phyloP scores from a whole-genome alignment of 2,113 vertebrate species.

The Orientallactaga bullata region DNA sequence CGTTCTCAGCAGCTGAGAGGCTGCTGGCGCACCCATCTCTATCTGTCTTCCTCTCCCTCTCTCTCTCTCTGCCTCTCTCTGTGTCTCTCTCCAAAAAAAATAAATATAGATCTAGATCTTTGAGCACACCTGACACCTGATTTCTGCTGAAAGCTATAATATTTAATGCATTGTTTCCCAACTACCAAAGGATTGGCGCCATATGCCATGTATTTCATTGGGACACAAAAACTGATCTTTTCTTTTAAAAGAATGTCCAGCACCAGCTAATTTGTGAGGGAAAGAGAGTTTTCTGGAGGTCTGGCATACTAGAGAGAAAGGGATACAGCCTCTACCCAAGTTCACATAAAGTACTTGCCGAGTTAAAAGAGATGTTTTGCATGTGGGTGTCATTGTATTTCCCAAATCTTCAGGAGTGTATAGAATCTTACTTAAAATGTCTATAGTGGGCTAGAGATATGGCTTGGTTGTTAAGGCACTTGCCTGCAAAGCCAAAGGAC shows the following conservation, averaged over 20 bases:
- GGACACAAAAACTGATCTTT: not conserved
- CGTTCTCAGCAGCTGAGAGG: too few species aligned
- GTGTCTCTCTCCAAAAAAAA: too few species aligned
- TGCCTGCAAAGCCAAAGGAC: too few species aligned
- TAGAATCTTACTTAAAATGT: not conserved
- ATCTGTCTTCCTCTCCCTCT: too few species aligned
- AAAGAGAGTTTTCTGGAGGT: not conserved
- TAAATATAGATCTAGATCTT: not conserved
- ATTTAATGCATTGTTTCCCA: not conserved
- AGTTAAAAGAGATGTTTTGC: not conserved
- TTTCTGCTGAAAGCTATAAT: not conserved
- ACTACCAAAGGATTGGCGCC: not conserved
- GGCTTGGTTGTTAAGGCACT: too few species aligned
- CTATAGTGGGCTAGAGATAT: not conserved
- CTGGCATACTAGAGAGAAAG: not conserved
- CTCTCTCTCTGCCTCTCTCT: too few species aligned
- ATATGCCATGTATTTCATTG: not conserved
- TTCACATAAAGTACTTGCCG: not conserved
- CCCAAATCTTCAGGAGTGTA: not conserved
- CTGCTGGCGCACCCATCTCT: too few species aligned
- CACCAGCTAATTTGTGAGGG: not conserved
- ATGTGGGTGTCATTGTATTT: not conserved
- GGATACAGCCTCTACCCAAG: not conserved
- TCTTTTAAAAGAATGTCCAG: not conserved
- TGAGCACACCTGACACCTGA: not conserved